A percentile compares a stretch with the other conserved stretches of the same genome.
Evolutionary conservation across 2,797 vertebrate genomes (phyloP).

Genomic region (Gobionotothen gibberifrons): DNA sequence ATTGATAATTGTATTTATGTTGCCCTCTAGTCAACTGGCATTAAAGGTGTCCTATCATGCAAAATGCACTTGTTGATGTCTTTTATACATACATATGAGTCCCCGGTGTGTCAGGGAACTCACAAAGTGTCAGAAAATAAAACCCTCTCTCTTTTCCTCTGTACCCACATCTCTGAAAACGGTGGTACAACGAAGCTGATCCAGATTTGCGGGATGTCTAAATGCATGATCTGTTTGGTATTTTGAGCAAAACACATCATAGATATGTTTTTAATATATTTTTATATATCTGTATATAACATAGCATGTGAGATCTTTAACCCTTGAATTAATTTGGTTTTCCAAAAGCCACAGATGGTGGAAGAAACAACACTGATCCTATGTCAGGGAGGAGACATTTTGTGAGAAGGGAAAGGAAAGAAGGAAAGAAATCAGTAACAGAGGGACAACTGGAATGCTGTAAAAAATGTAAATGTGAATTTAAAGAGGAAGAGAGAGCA

Average conservation of each 20-base stretch:
- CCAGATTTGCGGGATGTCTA: no score
- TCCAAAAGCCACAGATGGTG: slow-evolving; percentile 23
- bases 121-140: no score
- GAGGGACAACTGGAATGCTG: background rate
- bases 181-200: no score
- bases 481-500: slow-evolving; percentile 10
- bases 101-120: no score
- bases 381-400: slow-evolving; percentile 14
- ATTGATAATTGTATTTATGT: slow-evolving; percentile 14
- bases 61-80: no score
- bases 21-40: slow-evolving; percentile 17
- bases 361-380: slow-evolving; percentile 27
- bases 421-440: background rate
- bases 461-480: slow-evolving; percentile 19
- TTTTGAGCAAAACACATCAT: no score
- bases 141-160: no score
- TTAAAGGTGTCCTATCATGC: background rate
- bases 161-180: no score
- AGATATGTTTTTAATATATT: no score
- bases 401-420: background rate
- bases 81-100: no score
- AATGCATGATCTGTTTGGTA: no score
- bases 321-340: slow-evolving; percentile 31
- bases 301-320: background rate
- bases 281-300: no score